These are phyloP conservation scores for Pristionchus fissidentatus DNA, from an alignment of 2,888 invertebrate species.

Conservation along the genomic window DNA sequence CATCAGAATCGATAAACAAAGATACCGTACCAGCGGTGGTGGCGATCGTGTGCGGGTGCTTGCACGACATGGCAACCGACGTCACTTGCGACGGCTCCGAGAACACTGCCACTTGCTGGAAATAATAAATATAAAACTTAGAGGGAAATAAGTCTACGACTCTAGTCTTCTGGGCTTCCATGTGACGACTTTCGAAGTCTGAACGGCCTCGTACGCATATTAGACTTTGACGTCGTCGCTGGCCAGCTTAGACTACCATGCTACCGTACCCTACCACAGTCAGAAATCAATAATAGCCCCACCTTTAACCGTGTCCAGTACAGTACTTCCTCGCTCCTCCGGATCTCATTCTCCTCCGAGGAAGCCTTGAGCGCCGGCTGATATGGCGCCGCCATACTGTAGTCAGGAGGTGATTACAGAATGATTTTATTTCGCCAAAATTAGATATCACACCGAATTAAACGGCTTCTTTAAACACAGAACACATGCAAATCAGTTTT, in stretches of 20 bases:
- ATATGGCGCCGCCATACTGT: slow-evolving; percentile 48
- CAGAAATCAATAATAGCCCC: slow-evolving; percentile 72
- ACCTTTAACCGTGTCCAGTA: slow-evolving; percentile 93
- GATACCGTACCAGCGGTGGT: slow-evolving; percentile 79
- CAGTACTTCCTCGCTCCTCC: slow-evolving; percentile 84
- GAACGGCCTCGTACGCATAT: too few relatives aligned
- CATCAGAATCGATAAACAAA: background rate
- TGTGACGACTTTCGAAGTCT: too few relatives aligned
- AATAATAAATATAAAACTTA: background rate
- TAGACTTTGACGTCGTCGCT: too few relatives aligned
- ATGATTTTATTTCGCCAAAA: background rate
- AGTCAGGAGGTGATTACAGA: background rate
- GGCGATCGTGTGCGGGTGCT: slow-evolving; percentile 91
- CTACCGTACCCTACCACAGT: background rate
- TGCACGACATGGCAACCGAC: slow-evolving; percentile 90
- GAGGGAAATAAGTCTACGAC: too few relatives aligned
- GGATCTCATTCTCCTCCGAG: slow-evolving; percentile 67
- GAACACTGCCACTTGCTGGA: slow-evolving; percentile 69
- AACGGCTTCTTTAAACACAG: background rate
- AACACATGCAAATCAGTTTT: background rate
- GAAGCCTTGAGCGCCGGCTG: slow-evolving; percentile 57
- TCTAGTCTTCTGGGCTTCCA: too few relatives aligned
- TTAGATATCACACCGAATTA: slow-evolving; percentile 31
- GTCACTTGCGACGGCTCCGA: slow-evolving; percentile 94
- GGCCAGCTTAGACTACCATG: background rate